Conservation (phyloP, 2,888 invertebrate genomes). For the Melieria omissa region DNA sequence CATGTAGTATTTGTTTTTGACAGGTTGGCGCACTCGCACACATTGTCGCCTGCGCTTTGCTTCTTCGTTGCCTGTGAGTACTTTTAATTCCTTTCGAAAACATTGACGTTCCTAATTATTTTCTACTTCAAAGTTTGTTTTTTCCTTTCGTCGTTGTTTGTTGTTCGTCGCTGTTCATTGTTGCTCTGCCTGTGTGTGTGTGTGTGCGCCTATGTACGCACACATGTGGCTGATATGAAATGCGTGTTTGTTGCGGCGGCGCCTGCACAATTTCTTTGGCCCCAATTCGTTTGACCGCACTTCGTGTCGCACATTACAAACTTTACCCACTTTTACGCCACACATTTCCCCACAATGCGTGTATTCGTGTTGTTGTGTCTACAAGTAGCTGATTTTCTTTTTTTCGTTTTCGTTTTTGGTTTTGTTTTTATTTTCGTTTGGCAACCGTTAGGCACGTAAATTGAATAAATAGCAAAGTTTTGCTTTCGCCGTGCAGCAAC, state of each 20-base stretch:
- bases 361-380: too few species aligned
- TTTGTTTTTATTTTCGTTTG: too few species aligned
- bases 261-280: background rate
- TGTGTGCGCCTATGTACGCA: background rate
- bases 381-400: too few species aligned
- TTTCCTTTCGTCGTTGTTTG: background rate
- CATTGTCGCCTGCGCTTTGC: background rate
- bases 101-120: slow-evolving; percentile 22
- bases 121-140: slow-evolving; percentile 9
- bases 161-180: background rate
- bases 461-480: slow-evolving; percentile 10
- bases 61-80: background rate
- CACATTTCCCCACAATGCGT: too few species aligned
- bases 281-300: background rate
- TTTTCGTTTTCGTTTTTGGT: too few species aligned
- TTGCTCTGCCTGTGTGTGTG: background rate
- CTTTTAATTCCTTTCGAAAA: slow-evolving; percentile 8
- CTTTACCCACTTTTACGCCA: too few species aligned
- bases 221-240: background rate
- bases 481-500: background rate
- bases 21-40: background rate
- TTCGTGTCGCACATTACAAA: too few species aligned
- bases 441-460: background rate
- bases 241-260: background rate
- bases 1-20: too few species aligned